phyloP scores from a whole-genome alignment of 1,140 invertebrate genomes.

The Tetragonula clypearis region DNA sequence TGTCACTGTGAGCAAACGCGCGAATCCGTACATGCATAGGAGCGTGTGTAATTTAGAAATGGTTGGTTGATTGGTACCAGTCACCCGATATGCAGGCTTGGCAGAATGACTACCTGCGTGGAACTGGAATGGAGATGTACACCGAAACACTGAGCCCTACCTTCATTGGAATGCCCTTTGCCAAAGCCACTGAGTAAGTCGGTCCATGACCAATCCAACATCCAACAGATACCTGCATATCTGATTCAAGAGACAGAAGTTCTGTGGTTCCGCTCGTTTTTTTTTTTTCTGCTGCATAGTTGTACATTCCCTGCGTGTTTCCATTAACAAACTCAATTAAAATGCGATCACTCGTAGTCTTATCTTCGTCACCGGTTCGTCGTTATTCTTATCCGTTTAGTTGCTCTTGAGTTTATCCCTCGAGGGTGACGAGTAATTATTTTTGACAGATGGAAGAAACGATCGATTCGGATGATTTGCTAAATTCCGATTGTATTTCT shows the following conservation, averaged over 20 bases:
- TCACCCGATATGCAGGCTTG: constrained; percentile 97
- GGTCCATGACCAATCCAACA: constrained; percentile 77
- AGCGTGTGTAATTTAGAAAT: constrained; percentile 80
- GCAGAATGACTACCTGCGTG: constrained; percentile 99
- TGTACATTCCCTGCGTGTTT: neutral
- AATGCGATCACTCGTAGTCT: too few relatives aligned
- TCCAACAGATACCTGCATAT: constrained; percentile 60
- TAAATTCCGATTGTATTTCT: neutral
- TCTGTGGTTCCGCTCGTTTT: constrained; percentile 13
- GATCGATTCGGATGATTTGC: neutral
- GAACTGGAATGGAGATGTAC: constrained; percentile 99
- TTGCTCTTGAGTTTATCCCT: neutral
- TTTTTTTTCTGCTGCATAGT: neutral
- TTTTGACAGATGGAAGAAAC: too few relatives aligned
- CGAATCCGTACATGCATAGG: constrained; percentile 79
- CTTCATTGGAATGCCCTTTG: constrained; percentile 99
- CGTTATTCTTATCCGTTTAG: neutral
- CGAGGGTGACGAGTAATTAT: neutral
- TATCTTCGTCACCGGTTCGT: neutral
- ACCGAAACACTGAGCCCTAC: constrained; percentile 97
- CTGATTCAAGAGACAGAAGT: constrained; percentile 64
- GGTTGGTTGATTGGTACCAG: constrained; percentile 85
- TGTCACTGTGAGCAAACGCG: constrained; percentile 61
- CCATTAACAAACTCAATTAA: neutral
- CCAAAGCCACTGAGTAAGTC: constrained; percentile 98